phyloP scores from a whole-genome alignment of 1,140 invertebrate species.

The Procambarus virginalis region DNA sequence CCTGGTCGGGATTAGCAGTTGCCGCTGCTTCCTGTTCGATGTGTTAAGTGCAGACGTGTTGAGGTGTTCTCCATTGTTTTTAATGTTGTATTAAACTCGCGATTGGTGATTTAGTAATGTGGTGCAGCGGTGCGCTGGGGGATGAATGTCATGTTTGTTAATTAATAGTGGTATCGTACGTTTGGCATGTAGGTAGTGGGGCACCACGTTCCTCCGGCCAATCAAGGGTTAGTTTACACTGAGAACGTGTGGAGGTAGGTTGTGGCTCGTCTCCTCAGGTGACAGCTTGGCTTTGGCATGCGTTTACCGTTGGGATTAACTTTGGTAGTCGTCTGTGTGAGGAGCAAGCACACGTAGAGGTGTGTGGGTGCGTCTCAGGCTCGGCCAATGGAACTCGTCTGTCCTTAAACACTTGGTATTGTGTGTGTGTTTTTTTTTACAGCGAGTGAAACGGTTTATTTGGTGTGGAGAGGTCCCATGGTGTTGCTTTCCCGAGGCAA shows the following conservation, averaged over 20 bases:
- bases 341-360: background rate
- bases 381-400: background rate
- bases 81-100: too few species aligned
- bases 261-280: background rate
- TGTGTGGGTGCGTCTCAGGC: background rate
- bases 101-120: background rate
- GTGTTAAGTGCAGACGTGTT: too few species aligned
- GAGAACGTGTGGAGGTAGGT: background rate
- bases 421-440: background rate
- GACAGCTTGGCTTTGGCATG: slow-evolving; percentile 7
- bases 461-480: background rate
- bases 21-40: too few species aligned
- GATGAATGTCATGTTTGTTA: background rate
- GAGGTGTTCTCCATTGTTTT: too few species aligned
- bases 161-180: background rate
- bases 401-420: background rate
- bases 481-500: background rate
- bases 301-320: background rate
- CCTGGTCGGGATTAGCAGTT: too few species aligned
- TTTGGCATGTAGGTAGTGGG: slow-evolving; percentile 4
- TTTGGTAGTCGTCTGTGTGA: background rate
- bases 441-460: background rate
- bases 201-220: background rate
- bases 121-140: background rate
- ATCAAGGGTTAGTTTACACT: slow-evolving; percentile 14